Base-by-base conservation (phyloP, 2,113 vertebrate genomes). In the Alaudala cheleensis region DNA sequence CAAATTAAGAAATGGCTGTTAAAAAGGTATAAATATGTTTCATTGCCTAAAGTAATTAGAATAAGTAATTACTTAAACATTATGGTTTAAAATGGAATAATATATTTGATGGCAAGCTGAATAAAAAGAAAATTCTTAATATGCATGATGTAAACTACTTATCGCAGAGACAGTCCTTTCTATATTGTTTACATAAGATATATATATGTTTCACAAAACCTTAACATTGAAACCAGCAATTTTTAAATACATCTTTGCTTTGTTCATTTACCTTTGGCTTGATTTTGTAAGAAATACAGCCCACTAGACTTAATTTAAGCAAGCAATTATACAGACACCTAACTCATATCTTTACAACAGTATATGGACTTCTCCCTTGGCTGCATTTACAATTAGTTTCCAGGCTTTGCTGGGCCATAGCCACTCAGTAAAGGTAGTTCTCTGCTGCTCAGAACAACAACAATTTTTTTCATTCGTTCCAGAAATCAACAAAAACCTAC, bases 61-160 rank as follows among this genome's bases (percentile, higher is more conserved):
- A 98, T 97, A 97, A 97, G 96, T 97, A 98, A 99, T 99, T 98
- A 98, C 97, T 98, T 98, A 98, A 98, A 98, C 92, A 96, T 98
- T 97, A 97, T 97, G 82, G 98, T 98, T 98, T 97, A 96, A 98
- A 98, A 97, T 98, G 97, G 97, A 98, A 97, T 98, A 97, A 98
- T 98, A 97, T 96, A 69, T 92, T 61, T 86, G 83, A 96, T 95
- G 97, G 91, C 67, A 97, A 96, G 96, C 74, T 92, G 81, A 93
- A 96, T 81, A 96, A 96, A 80, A 77, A 97, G 88, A 97, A 97
- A 76, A 96, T 82, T 64, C 39, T 91, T 97, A 97, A 93, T 95
- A 92, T 92, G 77, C 86, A 96, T 94, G 84, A 97, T 92, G 71
- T 86, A 90, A 94, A 87, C 65, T 58, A 60, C 81, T 92, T 83